These are phyloP conservation scores for Ennomos quercinarius DNA, from an alignment of 2,888 invertebrate genomes.

Conservation along the genomic window DNA sequence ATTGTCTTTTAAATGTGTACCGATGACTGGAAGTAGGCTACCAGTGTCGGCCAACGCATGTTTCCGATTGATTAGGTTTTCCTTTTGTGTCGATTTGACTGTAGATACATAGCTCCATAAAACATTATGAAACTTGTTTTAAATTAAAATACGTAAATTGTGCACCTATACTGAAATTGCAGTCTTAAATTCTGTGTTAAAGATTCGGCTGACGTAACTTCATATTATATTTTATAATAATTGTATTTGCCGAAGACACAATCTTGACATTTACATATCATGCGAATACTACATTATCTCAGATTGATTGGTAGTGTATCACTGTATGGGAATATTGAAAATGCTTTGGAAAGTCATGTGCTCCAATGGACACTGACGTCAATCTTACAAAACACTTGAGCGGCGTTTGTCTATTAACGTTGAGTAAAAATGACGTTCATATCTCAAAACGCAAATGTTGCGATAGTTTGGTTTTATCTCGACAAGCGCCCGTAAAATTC, in stretches of 20 bases:
- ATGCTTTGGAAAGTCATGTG: conserved; percentile 32
- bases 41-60: conserved; percentile 23
- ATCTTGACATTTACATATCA: conserved; percentile 22
- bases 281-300: conserved; percentile 23
- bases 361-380: conserved; percentile 28
- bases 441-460: conserved; percentile 19
- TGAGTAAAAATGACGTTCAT: conserved; percentile 18
- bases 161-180: conserved; percentile 1
- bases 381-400: conserved; percentile 24
- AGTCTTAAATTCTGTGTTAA: neutral
- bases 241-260: conserved; percentile 10
- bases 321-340: conserved; percentile 14
- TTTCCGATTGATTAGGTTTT: conserved; percentile 34
- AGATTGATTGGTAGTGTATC: conserved; percentile 12
- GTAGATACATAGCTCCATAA: neutral
- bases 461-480: conserved; percentile 22
- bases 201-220: neutral
- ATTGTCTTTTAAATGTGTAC: too few species aligned
- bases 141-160: conserved; percentile 5
- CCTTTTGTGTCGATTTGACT: conserved; percentile 26
- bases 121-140: conserved; percentile 14
- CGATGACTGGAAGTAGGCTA: neutral
- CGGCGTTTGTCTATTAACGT: conserved; percentile 14
- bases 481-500: conserved; percentile 20
- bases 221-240: conserved; percentile 12